Evolutionary conservation across 2,888 invertebrate genomes (phyloP).

Genomic region (Griposia aprilina): DNA sequence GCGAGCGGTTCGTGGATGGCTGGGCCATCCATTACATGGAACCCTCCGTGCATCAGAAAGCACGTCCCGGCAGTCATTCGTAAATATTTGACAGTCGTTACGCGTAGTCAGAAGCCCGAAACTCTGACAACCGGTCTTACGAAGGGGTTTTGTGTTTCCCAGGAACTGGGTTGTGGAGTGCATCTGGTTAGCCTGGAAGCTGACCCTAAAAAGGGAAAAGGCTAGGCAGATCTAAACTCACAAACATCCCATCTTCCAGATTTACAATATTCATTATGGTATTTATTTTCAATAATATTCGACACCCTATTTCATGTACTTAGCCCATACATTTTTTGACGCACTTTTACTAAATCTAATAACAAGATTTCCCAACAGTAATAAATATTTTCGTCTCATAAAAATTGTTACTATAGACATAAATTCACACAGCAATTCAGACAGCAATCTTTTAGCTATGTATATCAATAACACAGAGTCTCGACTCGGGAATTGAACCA

Average conservation of each 20-base stretch:
- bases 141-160: not conserved
- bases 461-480: slow-evolving; percentile 8
- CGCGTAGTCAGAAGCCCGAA: not conserved
- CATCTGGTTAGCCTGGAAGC: not conserved
- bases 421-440: slow-evolving; percentile 27
- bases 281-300: not conserved
- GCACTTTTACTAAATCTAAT: slow-evolving; percentile 32
- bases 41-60: not conserved
- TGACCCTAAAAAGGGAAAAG: not conserved
- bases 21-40: not conserved
- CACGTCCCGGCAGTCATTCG: not conserved
- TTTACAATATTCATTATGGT: not conserved
- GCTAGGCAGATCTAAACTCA: not conserved
- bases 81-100: not conserved
- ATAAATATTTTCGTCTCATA: slow-evolving; percentile 38
- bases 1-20: not conserved
- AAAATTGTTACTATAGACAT: slow-evolving; percentile 13
- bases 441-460: slow-evolving; percentile 11
- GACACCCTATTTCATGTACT: not conserved
- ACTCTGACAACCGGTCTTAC: not conserved
- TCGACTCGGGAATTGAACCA: slow-evolving; percentile 14
- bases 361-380: slow-evolving; percentile 13
- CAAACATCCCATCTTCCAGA: not conserved
- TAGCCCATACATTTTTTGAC: slow-evolving; percentile 8
- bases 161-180: not conserved